These are phyloP conservation scores for Grus americana DNA, from an alignment of 2,113 vertebrate species.

Conservation along the genomic window DNA sequence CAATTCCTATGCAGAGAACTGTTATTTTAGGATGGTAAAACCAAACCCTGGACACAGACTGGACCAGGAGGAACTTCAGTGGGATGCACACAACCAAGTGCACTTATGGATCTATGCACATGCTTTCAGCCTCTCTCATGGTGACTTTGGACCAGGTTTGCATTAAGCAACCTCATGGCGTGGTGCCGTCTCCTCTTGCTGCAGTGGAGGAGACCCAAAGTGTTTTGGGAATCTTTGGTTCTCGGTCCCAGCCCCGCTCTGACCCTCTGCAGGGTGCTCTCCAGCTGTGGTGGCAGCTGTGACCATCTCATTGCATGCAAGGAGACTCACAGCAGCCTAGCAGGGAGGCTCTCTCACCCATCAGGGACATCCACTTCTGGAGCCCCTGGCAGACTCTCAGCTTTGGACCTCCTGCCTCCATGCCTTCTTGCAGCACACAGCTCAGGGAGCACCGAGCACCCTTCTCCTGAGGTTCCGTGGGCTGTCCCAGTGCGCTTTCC, in stretches of 20 bases:
- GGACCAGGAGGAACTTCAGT: not conserved
- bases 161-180: not conserved
- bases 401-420: not conserved
- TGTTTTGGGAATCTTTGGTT: not conserved
- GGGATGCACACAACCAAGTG: not conserved
- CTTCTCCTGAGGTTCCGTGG: accelerated
- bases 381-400: not conserved
- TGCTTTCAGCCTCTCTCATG: not conserved
- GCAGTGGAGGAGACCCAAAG: not conserved
- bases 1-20: not conserved
- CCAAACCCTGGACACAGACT: not conserved
- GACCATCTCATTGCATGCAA: not conserved
- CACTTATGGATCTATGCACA: no score
- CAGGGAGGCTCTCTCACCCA: accelerated
- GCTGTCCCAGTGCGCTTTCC: not conserved
- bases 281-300: not conserved
- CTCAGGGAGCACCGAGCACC: not conserved
- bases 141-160: not conserved
- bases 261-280: not conserved
- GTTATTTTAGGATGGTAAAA: not conserved
- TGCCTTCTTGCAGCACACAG: not conserved
- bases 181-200: not conserved
- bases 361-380: not conserved
- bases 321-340: not conserved
- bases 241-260: not conserved